A percentile compares a stretch with the other conserved stretches of the same genome.
Conservation (phyloP, 2,113 vertebrate species). For the Scatophagus argus region DNA sequence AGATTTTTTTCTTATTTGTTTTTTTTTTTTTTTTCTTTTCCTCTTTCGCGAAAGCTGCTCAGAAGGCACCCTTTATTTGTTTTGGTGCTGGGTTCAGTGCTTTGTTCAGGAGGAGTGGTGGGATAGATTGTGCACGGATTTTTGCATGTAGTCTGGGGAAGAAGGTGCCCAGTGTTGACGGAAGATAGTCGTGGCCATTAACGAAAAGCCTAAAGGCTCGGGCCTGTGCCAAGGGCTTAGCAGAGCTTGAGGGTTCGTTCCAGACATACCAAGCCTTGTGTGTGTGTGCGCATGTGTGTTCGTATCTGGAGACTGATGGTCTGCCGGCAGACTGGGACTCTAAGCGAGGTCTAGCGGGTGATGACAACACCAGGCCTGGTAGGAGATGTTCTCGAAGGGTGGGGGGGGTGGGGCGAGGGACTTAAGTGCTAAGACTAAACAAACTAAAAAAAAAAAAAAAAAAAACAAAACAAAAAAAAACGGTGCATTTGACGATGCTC, state of each 20-base stretch:
- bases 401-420: constrained; percentile 32
- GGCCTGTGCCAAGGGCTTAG: constrained; percentile 75
- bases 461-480: constrained; percentile 31
- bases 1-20: neutral
- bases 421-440: constrained; percentile 73
- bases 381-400: constrained; percentile 23
- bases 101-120: constrained; percentile 26
- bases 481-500: constrained; percentile 70
- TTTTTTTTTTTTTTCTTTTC: neutral
- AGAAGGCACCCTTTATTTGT: constrained; percentile 47
- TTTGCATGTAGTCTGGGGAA: constrained; percentile 53
- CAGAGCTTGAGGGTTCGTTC: constrained; percentile 62
- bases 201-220: constrained; percentile 57
- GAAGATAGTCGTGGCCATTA: constrained; percentile 65
- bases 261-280: constrained; percentile 68
- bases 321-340: constrained; percentile 81
- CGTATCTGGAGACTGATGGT: constrained; percentile 63
- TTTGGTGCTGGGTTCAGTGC: constrained; percentile 34
- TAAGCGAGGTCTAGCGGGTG: constrained; percentile 53
- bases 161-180: constrained; percentile 38
- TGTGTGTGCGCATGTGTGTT: constrained; percentile 42
- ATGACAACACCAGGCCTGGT: constrained; percentile 50
- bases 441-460: constrained; percentile 51
- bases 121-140: constrained; percentile 53
- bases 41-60: constrained; percentile 49